These are phyloP conservation scores for Chironex yamaguchii DNA, from an alignment of 30 jellyfish, hydroid and myxozoan species.

Conservation along the genomic window DNA sequence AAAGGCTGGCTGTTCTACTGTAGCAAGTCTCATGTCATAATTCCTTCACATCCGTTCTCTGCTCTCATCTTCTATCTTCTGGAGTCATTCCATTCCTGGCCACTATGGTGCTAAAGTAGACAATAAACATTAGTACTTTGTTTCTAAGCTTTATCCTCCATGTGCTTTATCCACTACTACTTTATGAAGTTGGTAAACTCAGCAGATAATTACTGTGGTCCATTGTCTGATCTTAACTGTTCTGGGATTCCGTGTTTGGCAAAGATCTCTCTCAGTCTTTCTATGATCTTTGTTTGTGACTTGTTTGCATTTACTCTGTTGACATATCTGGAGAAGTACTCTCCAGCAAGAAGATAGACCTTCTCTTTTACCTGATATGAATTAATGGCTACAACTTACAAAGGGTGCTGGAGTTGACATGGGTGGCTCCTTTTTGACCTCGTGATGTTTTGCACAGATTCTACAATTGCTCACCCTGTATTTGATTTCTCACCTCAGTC, in stretches of 20 bases:
- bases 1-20: no score
- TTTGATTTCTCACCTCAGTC: constrained; percentile 45
- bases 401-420: constrained; percentile 35
- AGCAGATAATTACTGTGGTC: no score
- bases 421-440: constrained; percentile 34
- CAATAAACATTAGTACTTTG: no score
- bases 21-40: no score
- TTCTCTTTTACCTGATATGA: constrained; percentile 19
- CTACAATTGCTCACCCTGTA: constrained; percentile 48
- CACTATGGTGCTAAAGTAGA: constrained; percentile 14
- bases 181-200: no score
- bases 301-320: constrained; percentile 40
- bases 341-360: constrained; percentile 13
- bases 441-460: constrained; percentile 21
- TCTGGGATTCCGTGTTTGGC: constrained; percentile 71
- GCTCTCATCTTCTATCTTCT: constrained; percentile 28
- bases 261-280: not conserved
- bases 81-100: constrained; percentile 30
- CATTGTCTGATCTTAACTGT: constrained; percentile 49
- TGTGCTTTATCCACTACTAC: constrained; percentile 54
- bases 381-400: constrained; percentile 47
- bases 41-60: no score
- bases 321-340: constrained; percentile 26
- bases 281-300: no score
- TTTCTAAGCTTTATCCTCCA: constrained; percentile 53